Base-by-base conservation (phyloP, 1,140 invertebrate species). In the Cotesia glomerata region DNA sequence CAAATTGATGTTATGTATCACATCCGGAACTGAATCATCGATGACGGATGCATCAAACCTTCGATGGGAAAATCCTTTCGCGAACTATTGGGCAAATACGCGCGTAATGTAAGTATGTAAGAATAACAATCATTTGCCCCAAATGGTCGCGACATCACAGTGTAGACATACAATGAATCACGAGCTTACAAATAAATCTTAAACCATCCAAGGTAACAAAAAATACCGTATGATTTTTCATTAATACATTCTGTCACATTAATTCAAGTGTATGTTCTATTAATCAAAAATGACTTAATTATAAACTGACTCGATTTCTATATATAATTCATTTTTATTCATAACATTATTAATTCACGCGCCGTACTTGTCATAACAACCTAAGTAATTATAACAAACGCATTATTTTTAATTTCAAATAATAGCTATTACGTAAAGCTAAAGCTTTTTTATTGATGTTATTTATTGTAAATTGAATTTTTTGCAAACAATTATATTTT, bases 1-100 rank as follows among this genome's bases (percentile, higher is more conserved):
- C 4, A 45, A 9, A 45, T 45, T 45, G 39, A 45, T 45, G 5
- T 16, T 14, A 18, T 34, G 16, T 64, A n/a, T 45, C 35, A 64
- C 26, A 80, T 80, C 74, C 72, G 74, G 61, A 59, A 70, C 78
- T 74, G 77, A 78, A 69, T 75, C 76, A 80, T 67, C 59, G 73
- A 52, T 62, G 32, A 39, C 39, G 16, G 45, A 61, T 80, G 69
- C 75, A 72, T 66, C 76, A 78, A 76, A 69, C 35, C 73, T 26
- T 39, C 62, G 18, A 26, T 65, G 18, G n/a, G 77, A 73, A 74
- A 61, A 75, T 73, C 62, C 9, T 39, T 36, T 8, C 59, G 61
- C 34, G 69, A 36, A 13, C 13, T 45, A 39, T 64, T 36, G 14
- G 8, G 4, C 34, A 5, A 34, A 13, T 59, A 8, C 68, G 26